A percentile compares a stretch with the other conserved stretches of the same genome.
These are phyloP conservation scores for Drosophila sp. DNA, from an alignment of 1,140 invertebrate genomes.

Conservation along the genomic window DNA sequence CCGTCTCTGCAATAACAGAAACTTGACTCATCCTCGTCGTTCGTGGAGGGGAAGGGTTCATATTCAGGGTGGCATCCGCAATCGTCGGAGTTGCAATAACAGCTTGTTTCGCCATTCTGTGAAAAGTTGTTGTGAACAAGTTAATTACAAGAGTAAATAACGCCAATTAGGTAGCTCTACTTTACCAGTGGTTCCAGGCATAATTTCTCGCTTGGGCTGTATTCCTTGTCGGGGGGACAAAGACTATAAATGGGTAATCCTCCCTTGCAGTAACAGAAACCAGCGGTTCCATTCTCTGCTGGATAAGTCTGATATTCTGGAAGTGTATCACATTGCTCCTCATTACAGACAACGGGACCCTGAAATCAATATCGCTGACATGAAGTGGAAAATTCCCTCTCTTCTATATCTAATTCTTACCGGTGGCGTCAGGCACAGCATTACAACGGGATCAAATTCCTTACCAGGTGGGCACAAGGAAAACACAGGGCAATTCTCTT, in stretches of 20 bases:
- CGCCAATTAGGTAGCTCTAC: neutral
- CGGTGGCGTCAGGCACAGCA: constrained; percentile 26
- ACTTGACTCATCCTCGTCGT: constrained; percentile 1
- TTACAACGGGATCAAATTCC: neutral
- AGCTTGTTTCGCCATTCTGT: constrained; percentile 9
- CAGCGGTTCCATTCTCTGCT: constrained; percentile 25
- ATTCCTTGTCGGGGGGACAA: constrained; percentile 25
- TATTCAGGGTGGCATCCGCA: constrained; percentile 24
- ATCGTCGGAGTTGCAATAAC: constrained; percentile 35
- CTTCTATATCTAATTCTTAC: constrained; percentile 19
- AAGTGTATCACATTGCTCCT: constrained; percentile 10
- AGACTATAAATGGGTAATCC: constrained; percentile 31
- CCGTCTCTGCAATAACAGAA: constrained; percentile 52
- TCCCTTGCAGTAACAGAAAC: constrained; percentile 55
- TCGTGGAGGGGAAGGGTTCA: constrained; percentile 35
- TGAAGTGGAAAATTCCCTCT: neutral
- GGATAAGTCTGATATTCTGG: constrained; percentile 23
- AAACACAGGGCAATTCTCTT: constrained; percentile 34
- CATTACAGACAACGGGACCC: constrained; percentile 44
- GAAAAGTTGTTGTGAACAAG: neutral
- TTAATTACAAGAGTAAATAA: neutral
- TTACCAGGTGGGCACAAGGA: neutral
- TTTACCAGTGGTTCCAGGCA: constrained; percentile 39
- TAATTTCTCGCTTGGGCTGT: neutral
- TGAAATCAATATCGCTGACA: neutral